Evolutionary conservation across 2,113 vertebrate species (phyloP), one percentile per base, ranked within the genome.

Genomic region (Phaethornis superciliosus): DNA sequence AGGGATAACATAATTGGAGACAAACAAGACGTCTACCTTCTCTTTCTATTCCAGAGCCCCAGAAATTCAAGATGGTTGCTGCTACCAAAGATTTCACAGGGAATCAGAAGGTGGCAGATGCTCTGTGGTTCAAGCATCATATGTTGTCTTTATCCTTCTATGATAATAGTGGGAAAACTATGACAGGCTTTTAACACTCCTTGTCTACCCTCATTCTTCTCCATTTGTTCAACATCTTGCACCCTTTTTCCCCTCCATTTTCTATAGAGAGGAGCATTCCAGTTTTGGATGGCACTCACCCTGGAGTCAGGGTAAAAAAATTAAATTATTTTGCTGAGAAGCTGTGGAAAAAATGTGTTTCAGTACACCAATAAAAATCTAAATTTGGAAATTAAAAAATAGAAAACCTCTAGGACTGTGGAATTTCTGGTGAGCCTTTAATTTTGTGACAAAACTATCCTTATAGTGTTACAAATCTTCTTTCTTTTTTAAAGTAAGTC

Each of bases 131-230:
- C 32, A 62, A 59, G 3, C 7, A 32, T 58, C 3, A 6, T 78
- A 81, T 81, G 21, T 28, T 70, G 18, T 51, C 19, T 92, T 85
- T 56, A 80, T 60, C 37, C 12, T 70, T 77, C 44, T 10, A 33
- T 12, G 23, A 3, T 18, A 81, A 58, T 28, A 88, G 15, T 18
- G 22, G 79, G 26, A 71, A 63, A 24, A 68, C 2, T n/a, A 46
- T 40, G 10, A 51, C 0, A 1, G 7, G 1, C 19, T 2, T 78
- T 72, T 80, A 72, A 15, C 20, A 11, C 6, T 77, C 12, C 7
- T 9, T 63, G 9, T 40, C 30, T 5, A 28, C 82, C 28, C 8
- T 69, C 24, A 13, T 74, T 33, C 10, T 46, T 70, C 7, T 72
- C 6, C 44, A 5, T 55, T 67, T 75, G 7, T 71, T 8, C 3